These are phyloP conservation scores for Solen grandis DNA, from an alignment of 1,140 invertebrate genomes.

Conservation along the genomic window DNA sequence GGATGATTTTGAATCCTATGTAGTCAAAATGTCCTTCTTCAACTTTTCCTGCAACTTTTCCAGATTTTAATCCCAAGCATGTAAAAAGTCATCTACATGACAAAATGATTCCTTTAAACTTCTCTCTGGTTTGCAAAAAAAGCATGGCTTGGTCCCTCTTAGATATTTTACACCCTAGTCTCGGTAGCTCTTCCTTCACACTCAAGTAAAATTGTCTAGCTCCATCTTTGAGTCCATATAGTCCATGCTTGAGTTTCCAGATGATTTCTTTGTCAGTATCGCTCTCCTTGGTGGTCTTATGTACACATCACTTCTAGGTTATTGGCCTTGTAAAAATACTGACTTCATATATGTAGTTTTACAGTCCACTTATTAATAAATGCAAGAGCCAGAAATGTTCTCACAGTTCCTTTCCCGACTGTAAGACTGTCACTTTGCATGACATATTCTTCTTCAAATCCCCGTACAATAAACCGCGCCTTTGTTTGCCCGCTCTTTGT, in stretches of 20 bases:
- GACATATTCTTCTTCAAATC: constrained; percentile 43
- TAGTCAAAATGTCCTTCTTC: constrained; percentile 12
- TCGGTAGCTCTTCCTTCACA: neutral
- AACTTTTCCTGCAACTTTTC: constrained; percentile 13
- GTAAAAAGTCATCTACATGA: constrained; percentile 42
- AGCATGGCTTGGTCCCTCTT: neutral
- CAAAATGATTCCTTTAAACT: constrained; percentile 18
- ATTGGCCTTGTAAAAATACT: constrained; percentile 38
- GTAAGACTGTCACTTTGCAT: constrained; percentile 39
- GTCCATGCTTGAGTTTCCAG: constrained; percentile 25
- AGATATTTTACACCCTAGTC: neutral
- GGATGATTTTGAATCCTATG: constrained; percentile 21
- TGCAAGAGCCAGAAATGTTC: constrained; percentile 20
- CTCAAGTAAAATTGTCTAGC: neutral
- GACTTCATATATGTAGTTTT: constrained; percentile 47
- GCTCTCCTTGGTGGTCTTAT: constrained; percentile 41
- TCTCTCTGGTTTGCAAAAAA: constrained; percentile 14
- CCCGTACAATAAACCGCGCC: constrained; percentile 15
- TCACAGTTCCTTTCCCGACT: constrained; percentile 36
- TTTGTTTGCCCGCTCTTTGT: constrained; percentile 6
- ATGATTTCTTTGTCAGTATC: constrained; percentile 3
- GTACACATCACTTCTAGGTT: constrained; percentile 26
- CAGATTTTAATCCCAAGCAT: constrained; percentile 4
- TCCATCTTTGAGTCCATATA: constrained; percentile 18
- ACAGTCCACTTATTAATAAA: constrained; percentile 30